A percentile compares a stretch with the other conserved stretches of the same genome.
Conservation (phyloP, 2,113 vertebrate species). For the Microtus oregoni region DNA sequence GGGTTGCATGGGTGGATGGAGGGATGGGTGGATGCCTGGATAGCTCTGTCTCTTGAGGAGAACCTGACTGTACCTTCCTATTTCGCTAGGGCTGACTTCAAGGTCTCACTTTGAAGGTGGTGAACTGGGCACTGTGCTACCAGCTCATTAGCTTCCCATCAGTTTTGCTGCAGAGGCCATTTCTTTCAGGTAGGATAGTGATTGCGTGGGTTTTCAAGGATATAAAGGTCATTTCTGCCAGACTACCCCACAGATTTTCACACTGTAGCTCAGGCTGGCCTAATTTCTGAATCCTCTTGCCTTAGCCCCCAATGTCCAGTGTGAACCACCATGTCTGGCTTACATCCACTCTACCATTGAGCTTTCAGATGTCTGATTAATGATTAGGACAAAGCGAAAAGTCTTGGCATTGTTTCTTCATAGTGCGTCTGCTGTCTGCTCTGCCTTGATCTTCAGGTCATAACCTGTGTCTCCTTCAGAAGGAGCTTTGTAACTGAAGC, state of each 20-base stretch:
- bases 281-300: neutral
- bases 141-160: neutral
- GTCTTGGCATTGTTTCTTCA: neutral
- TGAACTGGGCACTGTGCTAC: no score
- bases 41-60: neutral
- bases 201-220: neutral
- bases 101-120: neutral
- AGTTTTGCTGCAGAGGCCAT: neutral
- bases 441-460: neutral
- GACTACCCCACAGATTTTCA: neutral
- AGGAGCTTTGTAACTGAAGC: neutral
- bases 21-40: neutral
- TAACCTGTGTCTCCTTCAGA: neutral
- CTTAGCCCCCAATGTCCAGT: neutral
- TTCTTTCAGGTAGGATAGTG: neutral
- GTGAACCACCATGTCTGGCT: neutral
- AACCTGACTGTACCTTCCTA: neutral
- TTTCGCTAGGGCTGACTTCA: neutral
- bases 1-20: neutral
- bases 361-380: no score
- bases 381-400: no score
- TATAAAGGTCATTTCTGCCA: neutral
- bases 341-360: neutral
- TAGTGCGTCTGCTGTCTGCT: no score
- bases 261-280: neutral